Evolutionary conservation across 2,888 invertebrate genomes (phyloP), one percentile per base, ranked within the genome.

Genomic region (Callinectes sapidus): DNA sequence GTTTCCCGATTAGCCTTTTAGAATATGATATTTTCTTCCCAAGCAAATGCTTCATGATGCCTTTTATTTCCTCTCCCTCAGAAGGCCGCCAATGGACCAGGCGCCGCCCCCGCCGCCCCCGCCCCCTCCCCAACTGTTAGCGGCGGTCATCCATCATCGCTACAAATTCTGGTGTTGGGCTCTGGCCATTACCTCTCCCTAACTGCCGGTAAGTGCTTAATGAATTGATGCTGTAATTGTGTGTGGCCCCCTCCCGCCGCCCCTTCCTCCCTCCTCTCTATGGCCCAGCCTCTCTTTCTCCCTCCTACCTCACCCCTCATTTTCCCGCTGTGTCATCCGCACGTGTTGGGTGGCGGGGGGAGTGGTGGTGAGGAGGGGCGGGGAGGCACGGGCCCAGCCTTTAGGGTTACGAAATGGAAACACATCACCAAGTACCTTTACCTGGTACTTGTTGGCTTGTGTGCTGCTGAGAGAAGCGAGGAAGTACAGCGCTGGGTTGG

Each of bases 221-320:
- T 92, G 54, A 92, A 90, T 92, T 92, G 92, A 90, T 87, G 92
- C 85, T 87, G 92, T 92, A 90, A 92, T 92, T 92, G 87, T 90
- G 48, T 54, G 48, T 55, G 81, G 32, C 71, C 66, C 35, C 54
- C 71, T 61, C 35, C 71, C 13, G 81, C 66, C n/a, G 39, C 35
- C 71, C 32, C 48, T 32, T 16, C 48, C 28, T 16, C 28, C 81
- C 71, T 77, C 61, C 39, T 61, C 66, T n/a, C 14, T 42, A 48
- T 48, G 8, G 28, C 71, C 28, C 77, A n/a, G 55, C 71, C 54
- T 55, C 55, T 48, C 48, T 23, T 42, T 55, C 71, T 48, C 39
- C 77, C 55, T 18, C 39, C 81, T 39, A 48, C 28, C 39, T 71
- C 66, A 81, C 81, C 81, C 35, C 87, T 87, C 87, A 87, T 87